A percentile compares a stretch with the other conserved stretches of the same genome.
phyloP scores from a whole-genome alignment of 2,113 vertebrate genomes.

The Bufo gargarizans region DNA sequence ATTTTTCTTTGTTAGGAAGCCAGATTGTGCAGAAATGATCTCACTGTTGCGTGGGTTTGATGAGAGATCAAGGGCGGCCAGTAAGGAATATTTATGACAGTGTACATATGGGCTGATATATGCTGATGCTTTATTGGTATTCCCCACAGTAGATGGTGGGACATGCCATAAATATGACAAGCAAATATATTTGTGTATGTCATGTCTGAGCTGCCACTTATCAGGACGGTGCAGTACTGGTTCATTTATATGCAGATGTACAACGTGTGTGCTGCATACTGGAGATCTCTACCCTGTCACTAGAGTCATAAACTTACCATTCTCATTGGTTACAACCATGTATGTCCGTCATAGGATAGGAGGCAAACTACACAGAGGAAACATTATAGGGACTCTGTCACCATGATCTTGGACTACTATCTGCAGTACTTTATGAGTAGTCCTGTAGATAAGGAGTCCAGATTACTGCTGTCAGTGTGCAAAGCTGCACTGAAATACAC shows the following conservation, averaged over 20 bases:
- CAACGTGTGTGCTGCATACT: neutral
- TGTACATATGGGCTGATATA: constrained; percentile 12
- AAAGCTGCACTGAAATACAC: too few relatives aligned
- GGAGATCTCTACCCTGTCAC: neutral
- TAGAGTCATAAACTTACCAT: neutral
- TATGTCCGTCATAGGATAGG: too few relatives aligned
- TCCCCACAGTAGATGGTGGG: neutral
- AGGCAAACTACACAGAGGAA: too few relatives aligned
- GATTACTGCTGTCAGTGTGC: too few relatives aligned
- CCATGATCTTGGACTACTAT: too few relatives aligned
- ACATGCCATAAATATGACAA: neutral
- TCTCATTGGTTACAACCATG: neutral
- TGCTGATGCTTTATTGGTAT: constrained; percentile 12
- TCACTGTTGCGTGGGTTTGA: constrained; percentile 59
- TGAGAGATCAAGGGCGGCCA: constrained; percentile 61
- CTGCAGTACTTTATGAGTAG: too few relatives aligned
- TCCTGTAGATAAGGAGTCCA: too few relatives aligned
- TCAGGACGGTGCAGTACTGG: neutral
- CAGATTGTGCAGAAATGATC: constrained; percentile 68
- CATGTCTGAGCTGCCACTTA: neutral
- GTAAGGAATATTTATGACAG: constrained; percentile 52
- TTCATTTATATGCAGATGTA: neutral
- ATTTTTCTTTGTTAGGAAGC: constrained; percentile 83
- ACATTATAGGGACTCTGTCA: too few relatives aligned
- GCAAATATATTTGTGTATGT: neutral